These are phyloP conservation scores for Leptinotarsa juncta DNA, from an alignment of 2,888 invertebrate species.

Conservation along the genomic window DNA sequence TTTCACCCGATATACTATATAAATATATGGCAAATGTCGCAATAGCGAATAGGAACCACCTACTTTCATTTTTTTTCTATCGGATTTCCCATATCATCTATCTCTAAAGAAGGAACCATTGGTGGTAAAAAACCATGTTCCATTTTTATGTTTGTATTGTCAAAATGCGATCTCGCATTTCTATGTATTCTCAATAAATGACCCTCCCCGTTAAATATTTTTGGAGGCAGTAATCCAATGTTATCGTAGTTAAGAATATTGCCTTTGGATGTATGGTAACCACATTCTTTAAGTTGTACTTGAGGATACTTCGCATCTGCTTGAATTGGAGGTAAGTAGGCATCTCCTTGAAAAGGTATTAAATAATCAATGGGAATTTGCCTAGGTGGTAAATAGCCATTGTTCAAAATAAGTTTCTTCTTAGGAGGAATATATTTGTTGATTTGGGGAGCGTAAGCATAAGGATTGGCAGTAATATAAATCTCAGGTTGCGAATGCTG, in stretches of 20 bases:
- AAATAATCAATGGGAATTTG: conserved; percentile 44
- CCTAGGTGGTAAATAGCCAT: conserved; percentile 39
- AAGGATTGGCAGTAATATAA: conserved; percentile 40
- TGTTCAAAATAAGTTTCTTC: conserved; percentile 40
- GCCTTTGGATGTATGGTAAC: too few species aligned
- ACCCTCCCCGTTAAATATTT: conserved; percentile 49
- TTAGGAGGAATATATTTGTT: conserved; percentile 49
- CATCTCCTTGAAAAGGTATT: conserved; percentile 35
- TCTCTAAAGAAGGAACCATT: conserved; percentile 81
- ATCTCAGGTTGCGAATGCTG: conserved; percentile 32
- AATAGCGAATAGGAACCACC: too few species aligned
- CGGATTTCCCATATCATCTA: conserved; percentile 79
- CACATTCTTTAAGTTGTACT: too few species aligned
- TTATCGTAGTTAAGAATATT: conserved; percentile 54
- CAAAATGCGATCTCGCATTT: conserved; percentile 67
- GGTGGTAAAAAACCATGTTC: conserved; percentile 89
- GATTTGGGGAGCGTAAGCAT: conserved; percentile 49
- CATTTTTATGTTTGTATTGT: conserved; percentile 76
- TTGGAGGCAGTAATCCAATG: conserved; percentile 69
- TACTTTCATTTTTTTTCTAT: conserved; percentile 61
- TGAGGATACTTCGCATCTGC: too few species aligned
- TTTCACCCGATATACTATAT: conserved; percentile 30
- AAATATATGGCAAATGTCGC: conserved; percentile 42
- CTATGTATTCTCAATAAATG: conserved; percentile 49
- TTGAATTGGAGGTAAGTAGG: not conserved